phyloP scores from a whole-genome alignment of 2,888 invertebrate genomes.

The Cephus sareptanus region DNA sequence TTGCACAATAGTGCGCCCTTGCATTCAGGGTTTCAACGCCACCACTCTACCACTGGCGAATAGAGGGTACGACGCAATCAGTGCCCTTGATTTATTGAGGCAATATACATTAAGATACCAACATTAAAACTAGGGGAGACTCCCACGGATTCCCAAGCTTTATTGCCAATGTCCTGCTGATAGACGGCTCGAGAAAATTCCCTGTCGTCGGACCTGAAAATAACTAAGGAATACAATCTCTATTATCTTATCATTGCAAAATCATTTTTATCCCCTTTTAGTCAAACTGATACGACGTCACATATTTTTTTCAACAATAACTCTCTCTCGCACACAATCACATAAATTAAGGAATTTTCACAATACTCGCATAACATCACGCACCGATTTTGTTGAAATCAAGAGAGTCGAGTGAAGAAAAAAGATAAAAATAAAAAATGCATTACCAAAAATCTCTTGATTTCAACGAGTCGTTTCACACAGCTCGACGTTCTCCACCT shows the following conservation, averaged over 20 bases:
- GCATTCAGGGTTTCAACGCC: constrained; percentile 20
- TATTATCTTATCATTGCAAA: neutral
- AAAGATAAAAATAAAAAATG: neutral
- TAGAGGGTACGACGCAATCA: constrained; percentile 60
- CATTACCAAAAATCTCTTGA: neutral
- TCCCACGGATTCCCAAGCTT: constrained; percentile 52
- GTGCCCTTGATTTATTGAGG: constrained; percentile 65
- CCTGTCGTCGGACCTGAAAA: constrained; percentile 33
- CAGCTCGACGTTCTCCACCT: constrained; percentile 24
- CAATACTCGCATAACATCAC: neutral
- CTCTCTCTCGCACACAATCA: neutral
- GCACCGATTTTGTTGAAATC: neutral
- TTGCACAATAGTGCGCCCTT: constrained; percentile 45
- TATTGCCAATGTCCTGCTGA: constrained; percentile 46
- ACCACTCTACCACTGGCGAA: constrained; percentile 15
- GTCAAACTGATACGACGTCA: constrained; percentile 20
- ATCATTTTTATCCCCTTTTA: constrained; percentile 3
- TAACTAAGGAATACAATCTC: neutral
- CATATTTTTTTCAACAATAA: constrained; percentile 11
- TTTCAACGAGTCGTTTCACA: constrained; percentile 23
- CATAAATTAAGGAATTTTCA: neutral
- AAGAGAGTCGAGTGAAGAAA: neutral
- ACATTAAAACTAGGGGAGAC: constrained; percentile 66
- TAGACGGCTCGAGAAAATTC: constrained; percentile 27
- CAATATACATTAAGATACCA: constrained; percentile 67